A percentile compares a stretch with the other conserved stretches of the same genome.
These are phyloP conservation scores for Meiosimyza platycephala DNA, from an alignment of 2,888 invertebrate species.

Conservation along the genomic window DNA sequence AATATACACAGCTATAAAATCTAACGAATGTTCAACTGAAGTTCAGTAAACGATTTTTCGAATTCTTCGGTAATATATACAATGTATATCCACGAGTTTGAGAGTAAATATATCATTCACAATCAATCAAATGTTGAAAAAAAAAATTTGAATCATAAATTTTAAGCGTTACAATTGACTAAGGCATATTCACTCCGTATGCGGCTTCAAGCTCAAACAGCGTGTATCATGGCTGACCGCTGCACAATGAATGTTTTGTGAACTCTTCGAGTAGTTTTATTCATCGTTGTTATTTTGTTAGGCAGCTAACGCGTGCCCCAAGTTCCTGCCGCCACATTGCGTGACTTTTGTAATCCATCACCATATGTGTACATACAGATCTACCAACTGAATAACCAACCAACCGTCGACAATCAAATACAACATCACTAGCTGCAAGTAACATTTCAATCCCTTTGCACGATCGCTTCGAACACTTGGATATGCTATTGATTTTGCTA, in stretches of 20 bases:
- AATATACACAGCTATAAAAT: too few species aligned
- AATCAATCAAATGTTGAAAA: too few species aligned
- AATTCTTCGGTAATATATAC: too few species aligned
- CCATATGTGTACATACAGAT: slow-evolving; percentile 3
- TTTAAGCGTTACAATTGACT: too few species aligned
- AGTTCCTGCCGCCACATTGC: slow-evolving; percentile 30
- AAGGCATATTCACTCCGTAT: slow-evolving; percentile 29
- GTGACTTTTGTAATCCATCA: slow-evolving; percentile 39
- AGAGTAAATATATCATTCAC: too few species aligned
- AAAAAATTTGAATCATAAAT: too few species aligned
- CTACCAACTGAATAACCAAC: too few species aligned
- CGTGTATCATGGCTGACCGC: slow-evolving; percentile 7
- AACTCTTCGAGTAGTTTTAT: not conserved
- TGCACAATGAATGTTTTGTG: not conserved
- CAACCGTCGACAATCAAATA: not conserved
- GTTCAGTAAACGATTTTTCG: too few species aligned
- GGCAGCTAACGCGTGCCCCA: slow-evolving; percentile 36
- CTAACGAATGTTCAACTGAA: too few species aligned
- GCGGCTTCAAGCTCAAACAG: not conserved
- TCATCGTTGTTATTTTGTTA: not conserved
- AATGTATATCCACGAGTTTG: too few species aligned
- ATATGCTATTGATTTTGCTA: not conserved
- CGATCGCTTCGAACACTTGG: slow-evolving; percentile 13
- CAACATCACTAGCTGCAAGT: slow-evolving; percentile 19
- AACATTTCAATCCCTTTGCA: slow-evolving; percentile 34